Evolutionary conservation across 2,797 vertebrate genomes (phyloP).

Genomic region (Carapus acus): DNA sequence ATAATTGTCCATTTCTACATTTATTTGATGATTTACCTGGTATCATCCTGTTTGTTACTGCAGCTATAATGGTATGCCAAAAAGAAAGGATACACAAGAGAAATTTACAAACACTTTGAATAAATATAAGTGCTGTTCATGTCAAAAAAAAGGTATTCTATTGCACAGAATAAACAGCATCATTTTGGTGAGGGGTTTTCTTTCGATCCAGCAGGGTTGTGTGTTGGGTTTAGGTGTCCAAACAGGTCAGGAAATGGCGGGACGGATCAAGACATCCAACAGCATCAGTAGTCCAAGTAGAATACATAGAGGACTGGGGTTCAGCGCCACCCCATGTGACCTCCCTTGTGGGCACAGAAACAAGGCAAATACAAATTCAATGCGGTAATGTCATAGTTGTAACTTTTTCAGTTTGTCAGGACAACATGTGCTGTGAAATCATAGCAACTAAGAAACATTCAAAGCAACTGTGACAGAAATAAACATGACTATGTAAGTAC

Average conservation of each 20-base stretch:
- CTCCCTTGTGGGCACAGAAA: constrained; percentile 56
- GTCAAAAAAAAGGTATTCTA: constrained; percentile 24
- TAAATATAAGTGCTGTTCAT: constrained; percentile 29
- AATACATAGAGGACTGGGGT: constrained; percentile 55
- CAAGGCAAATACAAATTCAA: constrained; percentile 22
- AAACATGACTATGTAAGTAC: too few relatives aligned
- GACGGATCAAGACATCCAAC: constrained; percentile 41
- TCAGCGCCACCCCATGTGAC: constrained; percentile 56
- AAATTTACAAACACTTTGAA: constrained; percentile 19
- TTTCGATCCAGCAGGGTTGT: constrained; percentile 45
- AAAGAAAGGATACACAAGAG: constrained; percentile 25
- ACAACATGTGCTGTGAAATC: too few relatives aligned
- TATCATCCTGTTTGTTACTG: constrained; percentile 20
- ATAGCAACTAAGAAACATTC: too few relatives aligned
- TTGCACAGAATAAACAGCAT: constrained; percentile 31
- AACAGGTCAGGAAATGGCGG: constrained; percentile 33
- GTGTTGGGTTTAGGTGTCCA: constrained; percentile 42
- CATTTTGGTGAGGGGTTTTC: constrained; percentile 13
- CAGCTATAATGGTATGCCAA: constrained; percentile 13
- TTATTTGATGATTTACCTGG: background rate
- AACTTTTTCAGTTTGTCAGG: background rate
- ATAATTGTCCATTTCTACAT: background rate
- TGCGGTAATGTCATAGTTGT: constrained; percentile 1
- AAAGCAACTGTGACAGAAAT: too few relatives aligned
- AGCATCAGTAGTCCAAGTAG: constrained; percentile 65